phyloP scores from a whole-genome alignment of 2,797 vertebrate species.

The Hylomyscus alleni region DNA sequence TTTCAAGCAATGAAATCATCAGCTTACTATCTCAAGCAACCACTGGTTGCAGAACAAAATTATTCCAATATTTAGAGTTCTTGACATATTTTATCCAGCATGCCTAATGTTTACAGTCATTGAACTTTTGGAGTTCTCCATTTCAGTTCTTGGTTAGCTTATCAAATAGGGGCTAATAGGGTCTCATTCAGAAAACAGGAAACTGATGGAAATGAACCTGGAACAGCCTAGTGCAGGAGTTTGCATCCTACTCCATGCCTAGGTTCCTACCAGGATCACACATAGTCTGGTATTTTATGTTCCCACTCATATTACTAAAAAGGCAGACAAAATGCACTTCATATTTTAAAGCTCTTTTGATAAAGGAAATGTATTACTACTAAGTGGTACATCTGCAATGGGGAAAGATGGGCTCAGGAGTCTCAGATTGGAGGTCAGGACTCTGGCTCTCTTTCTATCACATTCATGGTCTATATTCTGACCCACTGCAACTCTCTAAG shows the following conservation, averaged over 20 bases:
- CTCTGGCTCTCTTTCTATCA: background rate
- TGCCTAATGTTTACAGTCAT: background rate
- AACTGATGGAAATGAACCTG: background rate
- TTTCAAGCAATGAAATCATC: conserved; percentile 42
- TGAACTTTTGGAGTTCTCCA: background rate
- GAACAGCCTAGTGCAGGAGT: background rate
- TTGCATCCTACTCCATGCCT: background rate
- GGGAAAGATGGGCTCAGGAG: background rate
- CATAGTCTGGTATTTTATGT: background rate
- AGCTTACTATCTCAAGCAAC: background rate
- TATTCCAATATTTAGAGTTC: background rate
- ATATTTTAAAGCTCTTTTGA: background rate
- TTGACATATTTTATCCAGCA: background rate
- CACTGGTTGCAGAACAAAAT: background rate
- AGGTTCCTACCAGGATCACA: background rate
- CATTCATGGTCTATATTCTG: background rate
- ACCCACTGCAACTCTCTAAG: background rate
- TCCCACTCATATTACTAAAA: background rate
- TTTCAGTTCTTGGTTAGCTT: conserved; percentile 49
- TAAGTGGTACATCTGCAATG: background rate
- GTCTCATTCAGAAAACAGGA: background rate
- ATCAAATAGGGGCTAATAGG: background rate
- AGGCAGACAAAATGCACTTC: background rate
- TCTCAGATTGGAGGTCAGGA: background rate
- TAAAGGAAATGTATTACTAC: background rate